Evolutionary conservation across 2,888 invertebrate genomes (phyloP), one percentile per base, ranked within the genome.

Genomic region (Petrolisthes manimaculis): DNA sequence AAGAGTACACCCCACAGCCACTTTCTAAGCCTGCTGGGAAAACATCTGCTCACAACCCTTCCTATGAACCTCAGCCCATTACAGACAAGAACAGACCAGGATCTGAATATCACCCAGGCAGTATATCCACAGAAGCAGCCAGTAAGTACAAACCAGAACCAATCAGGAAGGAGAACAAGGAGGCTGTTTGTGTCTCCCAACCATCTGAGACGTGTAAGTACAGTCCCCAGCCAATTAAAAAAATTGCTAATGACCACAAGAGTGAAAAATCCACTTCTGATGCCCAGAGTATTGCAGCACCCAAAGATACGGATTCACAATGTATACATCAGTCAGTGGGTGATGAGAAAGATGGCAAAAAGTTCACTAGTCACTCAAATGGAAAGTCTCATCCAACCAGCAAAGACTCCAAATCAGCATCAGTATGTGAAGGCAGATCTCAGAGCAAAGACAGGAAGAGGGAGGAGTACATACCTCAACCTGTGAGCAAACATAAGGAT

Each of bases 1-100:
- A 85, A 21, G 61, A 79, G 9, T 85, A 85, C 78, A 85, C 85
- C 53, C 85, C 85, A 0, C 85, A 69, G 24, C 85, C 85, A 53
- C n/a, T 85, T 5, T 69, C 12, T n/a, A 79, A 67, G 53, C 82
- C 81, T 3, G 67, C 53, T 9, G 53, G 53, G 78, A 53, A 37
- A 71, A 71, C 71, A 18, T 71, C 71, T 12, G n/a, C 51, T 18
- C 12, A 18, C 18, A 78, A 81, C 82, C 82, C 53, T 18, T 51
- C 37, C 18, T 82, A 82, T 12, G 67, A 82, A 69, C 82, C 82
- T 69, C 82, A 82, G 53, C 82, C 82, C 82, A 82, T 82, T 53
- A 21, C 24, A 8, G 51, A 18, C 12, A 69, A 81, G 37, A 37
- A 37, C 56, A 55, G 9, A 56, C 37, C 37, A 61, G 24, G 37